Conservation (phyloP, 2,113 vertebrate genomes). For the Notiomystis cincta region DNA sequence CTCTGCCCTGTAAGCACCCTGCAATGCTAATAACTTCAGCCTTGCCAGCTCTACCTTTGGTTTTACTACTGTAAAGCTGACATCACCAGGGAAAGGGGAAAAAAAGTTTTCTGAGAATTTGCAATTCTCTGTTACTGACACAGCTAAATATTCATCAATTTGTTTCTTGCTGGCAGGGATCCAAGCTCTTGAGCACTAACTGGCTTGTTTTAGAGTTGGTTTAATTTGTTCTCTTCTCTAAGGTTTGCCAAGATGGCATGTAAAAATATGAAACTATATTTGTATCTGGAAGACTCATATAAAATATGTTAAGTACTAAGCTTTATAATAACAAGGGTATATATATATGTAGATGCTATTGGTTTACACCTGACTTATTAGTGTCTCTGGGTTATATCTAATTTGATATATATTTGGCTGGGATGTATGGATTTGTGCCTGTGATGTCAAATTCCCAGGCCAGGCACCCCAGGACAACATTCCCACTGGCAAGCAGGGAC, state of each 20-base stretch:
- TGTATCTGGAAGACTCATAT: not conserved
- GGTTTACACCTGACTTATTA: not conserved
- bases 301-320: not conserved
- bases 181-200: not conserved
- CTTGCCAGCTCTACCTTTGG: not conserved
- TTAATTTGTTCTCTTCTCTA: conserved; percentile 18
- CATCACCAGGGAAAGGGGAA: not conserved
- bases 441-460: not conserved
- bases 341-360: not conserved
- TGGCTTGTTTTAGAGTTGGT: conserved; percentile 25
- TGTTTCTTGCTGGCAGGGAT: conserved; percentile 8
- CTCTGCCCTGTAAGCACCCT: not conserved
- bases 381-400: not conserved
- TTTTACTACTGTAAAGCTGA: not conserved
- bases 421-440: not conserved
- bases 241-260: not conserved
- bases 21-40: not conserved
- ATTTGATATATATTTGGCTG: not conserved
- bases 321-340: not conserved
- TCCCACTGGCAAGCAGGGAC: not conserved
- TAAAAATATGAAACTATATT: not conserved
- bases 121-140: not conserved
- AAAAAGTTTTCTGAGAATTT: not conserved
- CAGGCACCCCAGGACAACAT: not conserved
- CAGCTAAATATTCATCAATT: not conserved